phyloP scores from a whole-genome alignment of 2,888 invertebrate genomes.

The Heliconius charithonia region DNA sequence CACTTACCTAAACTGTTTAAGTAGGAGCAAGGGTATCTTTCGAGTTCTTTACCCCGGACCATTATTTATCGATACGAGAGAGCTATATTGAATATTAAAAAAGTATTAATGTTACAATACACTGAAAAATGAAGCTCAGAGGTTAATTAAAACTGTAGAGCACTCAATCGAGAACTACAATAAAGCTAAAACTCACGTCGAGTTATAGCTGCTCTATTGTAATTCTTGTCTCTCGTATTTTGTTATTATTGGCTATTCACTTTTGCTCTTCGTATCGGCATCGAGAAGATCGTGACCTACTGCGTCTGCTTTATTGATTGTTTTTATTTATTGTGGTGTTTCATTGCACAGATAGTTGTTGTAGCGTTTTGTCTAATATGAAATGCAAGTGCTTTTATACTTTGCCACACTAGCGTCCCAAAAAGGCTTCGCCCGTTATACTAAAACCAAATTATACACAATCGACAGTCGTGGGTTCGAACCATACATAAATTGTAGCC shows the following conservation, averaged over 20 bases:
- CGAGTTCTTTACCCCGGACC: constrained; percentile 14
- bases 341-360: background rate
- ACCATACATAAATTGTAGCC: background rate
- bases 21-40: constrained; percentile 26
- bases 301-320: constrained; percentile 14
- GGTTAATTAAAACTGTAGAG: constrained; percentile 41
- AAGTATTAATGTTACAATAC: constrained; percentile 36
- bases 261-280: constrained; percentile 21
- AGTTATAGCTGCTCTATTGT: constrained; percentile 18
- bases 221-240: constrained; percentile 11
- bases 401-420: background rate
- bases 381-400: background rate
- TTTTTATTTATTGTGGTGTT: constrained; percentile 14
- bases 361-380: background rate
- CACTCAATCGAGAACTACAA: constrained; percentile 28
- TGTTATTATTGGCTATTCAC: constrained; percentile 29
- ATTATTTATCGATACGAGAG: constrained; percentile 29
- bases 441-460: too few species aligned
- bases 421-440: too few species aligned
- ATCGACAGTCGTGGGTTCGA: too few species aligned
- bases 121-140: constrained; percentile 33
- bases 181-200: constrained; percentile 17
- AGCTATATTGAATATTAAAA: constrained; percentile 41
- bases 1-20: constrained; percentile 10
- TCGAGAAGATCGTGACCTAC: constrained; percentile 22